Conservation (phyloP, 2,113 vertebrate species). For the Sciurus niger region DNA sequence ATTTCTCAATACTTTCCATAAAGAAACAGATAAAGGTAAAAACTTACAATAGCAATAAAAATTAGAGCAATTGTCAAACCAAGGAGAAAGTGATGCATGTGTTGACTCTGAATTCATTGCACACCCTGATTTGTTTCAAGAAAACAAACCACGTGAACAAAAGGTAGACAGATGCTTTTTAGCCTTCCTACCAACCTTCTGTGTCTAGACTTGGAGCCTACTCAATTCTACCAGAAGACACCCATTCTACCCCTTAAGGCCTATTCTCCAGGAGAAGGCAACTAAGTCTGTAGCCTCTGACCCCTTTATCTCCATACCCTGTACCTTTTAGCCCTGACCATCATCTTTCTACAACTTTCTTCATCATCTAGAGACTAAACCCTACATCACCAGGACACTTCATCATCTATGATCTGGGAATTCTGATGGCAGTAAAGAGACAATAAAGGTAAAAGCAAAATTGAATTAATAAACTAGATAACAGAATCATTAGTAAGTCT, state of each 20-base stretch:
- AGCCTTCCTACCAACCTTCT: background rate
- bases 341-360: background rate
- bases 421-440: background rate
- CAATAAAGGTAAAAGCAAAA: constrained; percentile 15
- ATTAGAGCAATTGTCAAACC: constrained; percentile 11
- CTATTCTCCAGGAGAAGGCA: background rate
- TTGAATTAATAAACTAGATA: constrained; percentile 9
- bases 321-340: background rate
- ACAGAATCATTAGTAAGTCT: background rate
- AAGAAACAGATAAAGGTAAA: constrained; percentile 11
- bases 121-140: background rate
- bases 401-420: background rate
- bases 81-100: background rate
- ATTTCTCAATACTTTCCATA: background rate
- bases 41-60: background rate
- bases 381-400: background rate
- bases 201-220: background rate
- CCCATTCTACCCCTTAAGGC: too few relatives aligned
- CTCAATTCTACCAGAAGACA: background rate
- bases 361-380: background rate
- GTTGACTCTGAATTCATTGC: background rate
- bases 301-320: background rate
- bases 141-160: constrained; percentile 12
- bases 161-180: background rate
- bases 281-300: background rate